Conservation (phyloP, 2,797 vertebrate genomes). For the Lindbergichthys nudifrons region DNA sequence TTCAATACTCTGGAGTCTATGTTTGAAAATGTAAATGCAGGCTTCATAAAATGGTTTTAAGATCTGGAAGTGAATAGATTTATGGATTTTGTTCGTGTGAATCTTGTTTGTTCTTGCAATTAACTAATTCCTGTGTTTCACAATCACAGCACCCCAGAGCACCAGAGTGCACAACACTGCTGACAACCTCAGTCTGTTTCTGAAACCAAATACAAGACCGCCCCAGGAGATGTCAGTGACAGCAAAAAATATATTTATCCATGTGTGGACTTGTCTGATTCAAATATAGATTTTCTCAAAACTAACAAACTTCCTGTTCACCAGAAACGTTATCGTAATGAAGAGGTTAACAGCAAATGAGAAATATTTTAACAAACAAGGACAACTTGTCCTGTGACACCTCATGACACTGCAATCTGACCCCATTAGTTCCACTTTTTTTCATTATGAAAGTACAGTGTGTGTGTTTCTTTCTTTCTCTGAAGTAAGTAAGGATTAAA, state of each 20-base stretch:
- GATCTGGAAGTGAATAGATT: not conserved
- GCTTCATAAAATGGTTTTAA: not conserved
- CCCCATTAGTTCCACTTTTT: not conserved
- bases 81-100: conserved; percentile 17
- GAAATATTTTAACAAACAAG: conserved; percentile 15
- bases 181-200: conserved; percentile 13
- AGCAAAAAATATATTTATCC: conserved; percentile 25
- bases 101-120: conserved; percentile 19
- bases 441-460: not conserved
- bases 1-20: not conserved
- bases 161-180: conserved; percentile 1
- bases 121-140: not conserved
- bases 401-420: conserved; percentile 32
- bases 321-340: not conserved
- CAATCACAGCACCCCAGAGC: not conserved
- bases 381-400: conserved; percentile 22
- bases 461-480: not conserved
- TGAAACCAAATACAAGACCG: conserved; percentile 43
- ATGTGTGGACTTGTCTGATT: conserved; percentile 18
- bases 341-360: not conserved
- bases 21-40: not conserved
- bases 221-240: conserved; percentile 1
- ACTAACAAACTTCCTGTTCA: conserved; percentile 24
- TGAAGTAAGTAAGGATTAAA: conserved; percentile 9
- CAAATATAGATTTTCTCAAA: conserved; percentile 39